These are phyloP conservation scores for Epistrophe grossulariae DNA, from an alignment of 2,888 invertebrate species.

Conservation along the genomic window DNA sequence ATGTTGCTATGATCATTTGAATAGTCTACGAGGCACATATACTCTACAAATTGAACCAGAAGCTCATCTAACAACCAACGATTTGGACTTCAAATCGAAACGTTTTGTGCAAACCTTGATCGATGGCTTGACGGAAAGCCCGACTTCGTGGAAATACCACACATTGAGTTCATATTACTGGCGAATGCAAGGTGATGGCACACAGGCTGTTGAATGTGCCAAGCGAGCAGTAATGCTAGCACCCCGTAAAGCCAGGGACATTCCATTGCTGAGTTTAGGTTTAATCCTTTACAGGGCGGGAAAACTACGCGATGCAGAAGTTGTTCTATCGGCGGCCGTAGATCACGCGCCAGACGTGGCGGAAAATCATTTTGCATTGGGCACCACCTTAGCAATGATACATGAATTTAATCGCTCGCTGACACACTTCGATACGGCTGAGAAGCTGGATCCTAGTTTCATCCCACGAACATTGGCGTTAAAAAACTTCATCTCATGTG, in stretches of 20 bases:
- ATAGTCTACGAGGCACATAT: constrained; percentile 78
- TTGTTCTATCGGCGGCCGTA: constrained; percentile 80
- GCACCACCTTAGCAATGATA: constrained; percentile 80
- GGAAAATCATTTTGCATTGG: constrained; percentile 82
- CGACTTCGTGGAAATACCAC: constrained; percentile 82
- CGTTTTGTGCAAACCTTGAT: constrained; percentile 69
- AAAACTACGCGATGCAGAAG: constrained; percentile 80
- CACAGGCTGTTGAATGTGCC: constrained; percentile 82
- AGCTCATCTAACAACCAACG: constrained; percentile 78
- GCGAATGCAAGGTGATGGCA: constrained; percentile 82
- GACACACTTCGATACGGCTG: constrained; percentile 80
- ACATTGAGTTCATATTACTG: constrained; percentile 82
- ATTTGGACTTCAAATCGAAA: constrained; percentile 74
- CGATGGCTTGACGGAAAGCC: constrained; percentile 79
- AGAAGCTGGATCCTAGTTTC: constrained; percentile 80
- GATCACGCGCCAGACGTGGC: constrained; percentile 81
- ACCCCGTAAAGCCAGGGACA: constrained; percentile 80
- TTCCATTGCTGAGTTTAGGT: constrained; percentile 82
- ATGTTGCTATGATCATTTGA: constrained; percentile 80
- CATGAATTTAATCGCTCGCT: constrained; percentile 82
- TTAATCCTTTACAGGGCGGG: constrained; percentile 82
- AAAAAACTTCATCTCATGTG: constrained; percentile 81
- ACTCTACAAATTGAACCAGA: constrained; percentile 80
- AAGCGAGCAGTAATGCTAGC: constrained; percentile 81
- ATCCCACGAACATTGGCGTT: constrained; percentile 80